Conservation (phyloP, 2,113 vertebrate genomes). For the Rhabdomys dilectus region DNA sequence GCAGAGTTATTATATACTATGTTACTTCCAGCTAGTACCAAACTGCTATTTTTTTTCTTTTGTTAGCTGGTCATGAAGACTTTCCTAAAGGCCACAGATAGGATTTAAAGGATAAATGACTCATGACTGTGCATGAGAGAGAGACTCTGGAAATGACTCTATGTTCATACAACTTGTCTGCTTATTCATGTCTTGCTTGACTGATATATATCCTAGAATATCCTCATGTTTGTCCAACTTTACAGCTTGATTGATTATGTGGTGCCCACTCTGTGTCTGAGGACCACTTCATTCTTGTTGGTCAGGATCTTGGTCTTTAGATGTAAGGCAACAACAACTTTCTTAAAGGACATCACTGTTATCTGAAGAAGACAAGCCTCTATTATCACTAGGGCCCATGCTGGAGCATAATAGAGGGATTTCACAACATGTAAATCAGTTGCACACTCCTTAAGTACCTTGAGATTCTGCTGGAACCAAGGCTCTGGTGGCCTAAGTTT, state of each 20-base stretch:
- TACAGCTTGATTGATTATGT: not conserved
- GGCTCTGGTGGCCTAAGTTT: not conserved
- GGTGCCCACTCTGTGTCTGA: not conserved
- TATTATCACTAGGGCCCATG: not conserved
- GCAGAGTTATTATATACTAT: not conserved
- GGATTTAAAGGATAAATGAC: not conserved
- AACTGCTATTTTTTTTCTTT: conserved; percentile 6
- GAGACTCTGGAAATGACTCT: not conserved
- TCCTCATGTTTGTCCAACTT: not conserved
- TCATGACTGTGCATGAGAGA: not conserved
- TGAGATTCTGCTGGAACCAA: not conserved
- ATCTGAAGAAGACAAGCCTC: not conserved
- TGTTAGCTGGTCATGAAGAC: not conserved
- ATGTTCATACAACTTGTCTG: not conserved
- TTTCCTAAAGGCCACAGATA: not conserved
- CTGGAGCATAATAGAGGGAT: not conserved
- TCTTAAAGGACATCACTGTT: conserved; percentile 1
- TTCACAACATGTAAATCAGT: not conserved
- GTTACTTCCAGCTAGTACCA: conserved; percentile 15
- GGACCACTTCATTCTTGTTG: not conserved
- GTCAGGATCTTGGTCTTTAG: conserved; percentile 13
- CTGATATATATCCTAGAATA: not conserved
- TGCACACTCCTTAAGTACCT: not conserved
- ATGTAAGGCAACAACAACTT: not conserved
- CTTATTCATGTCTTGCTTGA: not conserved